Evolutionary conservation across 2,888 invertebrate species (phyloP), one percentile per base, ranked within the genome.

Genomic region (Terebella lapidaria): DNA sequence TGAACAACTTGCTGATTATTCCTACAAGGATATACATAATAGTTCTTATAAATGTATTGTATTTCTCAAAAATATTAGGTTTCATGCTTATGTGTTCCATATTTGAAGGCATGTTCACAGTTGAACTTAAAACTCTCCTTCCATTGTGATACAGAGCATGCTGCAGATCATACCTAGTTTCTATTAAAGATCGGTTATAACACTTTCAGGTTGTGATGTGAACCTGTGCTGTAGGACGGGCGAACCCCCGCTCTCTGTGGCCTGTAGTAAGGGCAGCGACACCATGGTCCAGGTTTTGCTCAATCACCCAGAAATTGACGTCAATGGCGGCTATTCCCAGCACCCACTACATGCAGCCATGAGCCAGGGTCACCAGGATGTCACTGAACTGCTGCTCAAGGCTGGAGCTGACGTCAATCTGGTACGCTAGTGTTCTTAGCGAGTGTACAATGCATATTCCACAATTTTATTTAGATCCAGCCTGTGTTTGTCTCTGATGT

Each of bases 321-420:
- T 69, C 1, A 61, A 70, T 45, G 57, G 66, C 3, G 70, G 71
- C 18, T 53, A 59, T 4, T 61, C 65, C 1, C 68, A 69, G 15
- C 30, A 70, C 56, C 68, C 78, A 0, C 67, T 78, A 24, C 74
- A 74, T 67, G 72, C 73, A 10, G 77, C 78, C 5, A 73, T 72
- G 2, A 58, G 59, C 1, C 70, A 71, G 18, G 74, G 72, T 24
- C 68, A 74, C 54, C 60, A 68, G 3, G 63, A 65, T 49, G 68
- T 74, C 18, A 71, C 73, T 18, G 64, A 71, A 47, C 53, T 70
- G 54, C 69, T 79, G 26, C 64, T 76, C 1, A 67, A 74, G 24
- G 68, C 70, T n/a, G 76, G 74, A 4, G 71, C 71, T 62, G 70
- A 77, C 61, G 70, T 77, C 45, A 75, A 78, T 61, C 71, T 72